Evolutionary conservation across 1,140 invertebrate species (phyloP), one percentile per base, ranked within the genome.

Genomic region (Drosophila melanica): DNA sequence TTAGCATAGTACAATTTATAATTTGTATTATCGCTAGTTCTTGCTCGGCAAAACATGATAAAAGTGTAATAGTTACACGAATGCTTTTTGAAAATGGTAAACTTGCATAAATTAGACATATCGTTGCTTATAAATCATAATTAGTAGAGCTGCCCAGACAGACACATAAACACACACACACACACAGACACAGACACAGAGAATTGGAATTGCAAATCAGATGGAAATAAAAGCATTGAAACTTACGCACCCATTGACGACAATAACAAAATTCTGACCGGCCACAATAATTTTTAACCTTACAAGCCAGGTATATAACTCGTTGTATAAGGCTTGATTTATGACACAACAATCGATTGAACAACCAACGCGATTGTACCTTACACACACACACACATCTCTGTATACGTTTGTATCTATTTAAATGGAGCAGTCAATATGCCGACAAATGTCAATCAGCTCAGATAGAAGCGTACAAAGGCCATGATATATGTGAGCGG

Each of bases 371-470:
- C 79, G 74, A 70, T 64, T 60, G 41, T 68, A 45, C 58, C 65
- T 12, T 5, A 45, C 27, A 59, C 54, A 54, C 27, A 60, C n/a
- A 45, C 37, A 54, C 14, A 47, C 16, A 39, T 27, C 8, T 11
- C 11, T 16, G 9, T 35, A 44, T 53, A 23, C 30, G 14, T 50
- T 68, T 74, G 37, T 66, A 60, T 77, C 8, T 14, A 53, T 71
- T 55, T 11, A 71, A 71, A 85, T 78, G 72, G 66, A 78, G 64
- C 78, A 86, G 53, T 69, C 80, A 60, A 86, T 81, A 77, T 66
- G 63, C 70, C 74, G 79, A 77, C 79, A 82, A 86, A 86, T 89
- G 84, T 86, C 82, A 87, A 86, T 86, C 82, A 85, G 47, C 57
- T 53, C 50, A 42, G 63, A 72, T 53, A 72, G 20, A 47, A 66